These are phyloP conservation scores for Mystacides longicornis DNA, from an alignment of 2,888 invertebrate species.

Conservation along the genomic window DNA sequence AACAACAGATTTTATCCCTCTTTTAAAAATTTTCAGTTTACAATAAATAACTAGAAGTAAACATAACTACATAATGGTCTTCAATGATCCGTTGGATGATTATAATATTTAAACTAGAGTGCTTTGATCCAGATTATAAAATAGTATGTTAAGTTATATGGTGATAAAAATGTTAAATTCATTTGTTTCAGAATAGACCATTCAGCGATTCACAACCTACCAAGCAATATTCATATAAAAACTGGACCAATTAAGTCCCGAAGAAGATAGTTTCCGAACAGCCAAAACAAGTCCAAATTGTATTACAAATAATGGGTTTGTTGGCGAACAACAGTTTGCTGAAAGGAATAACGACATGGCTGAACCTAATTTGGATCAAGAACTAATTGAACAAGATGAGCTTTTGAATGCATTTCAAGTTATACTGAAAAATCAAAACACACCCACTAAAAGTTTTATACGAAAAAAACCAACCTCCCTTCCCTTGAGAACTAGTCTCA, in stretches of 20 bases:
- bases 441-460: constrained; percentile 29
- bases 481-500: constrained; percentile 40
- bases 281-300: constrained; percentile 38
- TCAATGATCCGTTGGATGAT: too few relatives aligned
- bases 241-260: constrained; percentile 35
- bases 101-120: too few relatives aligned
- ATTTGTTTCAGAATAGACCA: too few relatives aligned
- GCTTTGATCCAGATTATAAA: too few relatives aligned
- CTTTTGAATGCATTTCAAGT: constrained; percentile 45
- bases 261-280: constrained; percentile 41
- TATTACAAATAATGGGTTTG: neutral
- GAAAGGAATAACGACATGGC: constrained; percentile 29
- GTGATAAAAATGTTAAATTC: too few relatives aligned
- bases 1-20: too few relatives aligned
- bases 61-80: too few relatives aligned
- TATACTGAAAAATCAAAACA: constrained; percentile 38
- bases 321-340: neutral
- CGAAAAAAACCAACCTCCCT: constrained; percentile 38
- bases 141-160: too few relatives aligned
- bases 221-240: too few relatives aligned
- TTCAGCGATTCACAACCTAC: too few relatives aligned
- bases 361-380: constrained; percentile 43
- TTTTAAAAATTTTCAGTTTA: too few relatives aligned
- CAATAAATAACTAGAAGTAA: too few relatives aligned
- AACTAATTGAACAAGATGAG: constrained; percentile 47